A percentile compares a stretch with the other conserved stretches of the same genome.
These are phyloP conservation scores for Polypedilum vanderplanki DNA, from an alignment of 1,140 invertebrate genomes.

Conservation along the genomic window DNA sequence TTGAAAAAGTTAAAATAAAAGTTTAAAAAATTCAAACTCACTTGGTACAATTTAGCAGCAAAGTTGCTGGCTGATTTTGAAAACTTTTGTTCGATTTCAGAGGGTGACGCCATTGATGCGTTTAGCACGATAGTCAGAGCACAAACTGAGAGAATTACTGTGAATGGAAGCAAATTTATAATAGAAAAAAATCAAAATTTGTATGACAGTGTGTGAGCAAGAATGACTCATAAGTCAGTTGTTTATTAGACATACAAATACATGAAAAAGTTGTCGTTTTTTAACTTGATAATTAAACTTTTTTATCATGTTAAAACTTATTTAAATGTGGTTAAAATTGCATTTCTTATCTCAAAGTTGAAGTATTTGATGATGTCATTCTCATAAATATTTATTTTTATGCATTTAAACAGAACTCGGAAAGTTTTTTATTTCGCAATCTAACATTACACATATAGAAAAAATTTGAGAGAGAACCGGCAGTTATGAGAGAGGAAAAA, in stretches of 20 bases:
- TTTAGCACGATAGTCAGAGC: not conserved
- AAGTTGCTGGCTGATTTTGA: not conserved
- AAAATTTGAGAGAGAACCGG: no score
- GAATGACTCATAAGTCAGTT: not conserved
- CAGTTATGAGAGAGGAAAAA: no score
- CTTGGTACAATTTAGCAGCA: conserved; percentile 3
- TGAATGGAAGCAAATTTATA: not conserved
- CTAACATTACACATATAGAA: no score
- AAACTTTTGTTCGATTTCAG: not conserved
- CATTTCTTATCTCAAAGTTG: no score
- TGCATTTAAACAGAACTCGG: no score
- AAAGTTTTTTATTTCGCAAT: no score
- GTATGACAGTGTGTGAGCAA: not conserved
- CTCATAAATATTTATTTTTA: no score
- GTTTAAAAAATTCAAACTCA: not conserved
- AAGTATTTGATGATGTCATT: no score
- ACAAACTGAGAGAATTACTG: conserved; percentile 22
- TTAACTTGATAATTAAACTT: no score
- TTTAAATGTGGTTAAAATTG: no score
- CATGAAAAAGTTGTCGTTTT: not conserved
- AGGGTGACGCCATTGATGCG: conserved; percentile 1
- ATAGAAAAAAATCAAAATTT: not conserved
- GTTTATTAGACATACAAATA: not conserved
- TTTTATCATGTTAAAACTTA: no score
- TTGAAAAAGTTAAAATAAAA: not conserved